These are phyloP conservation scores for Halcyon chelicuti DNA, from an alignment of 2,797 vertebrate genomes.

Conservation along the genomic window DNA sequence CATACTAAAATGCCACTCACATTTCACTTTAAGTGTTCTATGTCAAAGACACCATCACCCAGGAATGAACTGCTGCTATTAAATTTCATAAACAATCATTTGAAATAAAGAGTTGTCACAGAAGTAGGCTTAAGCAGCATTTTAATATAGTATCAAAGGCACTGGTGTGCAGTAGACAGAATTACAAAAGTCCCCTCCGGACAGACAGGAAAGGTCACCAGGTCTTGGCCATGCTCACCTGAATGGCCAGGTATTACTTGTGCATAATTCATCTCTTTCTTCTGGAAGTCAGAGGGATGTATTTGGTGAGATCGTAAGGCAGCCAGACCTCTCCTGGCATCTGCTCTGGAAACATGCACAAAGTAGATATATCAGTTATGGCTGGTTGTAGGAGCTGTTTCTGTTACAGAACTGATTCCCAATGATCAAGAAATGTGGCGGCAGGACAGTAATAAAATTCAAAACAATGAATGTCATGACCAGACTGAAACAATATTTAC, in stretches of 20 bases:
- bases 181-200: not conserved
- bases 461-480: not conserved
- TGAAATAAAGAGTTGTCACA: slow-evolving; percentile 1
- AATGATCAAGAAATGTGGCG: not conserved
- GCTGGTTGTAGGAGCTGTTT: not conserved
- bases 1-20: not conserved
- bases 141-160: not conserved
- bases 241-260: not conserved
- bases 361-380: not conserved
- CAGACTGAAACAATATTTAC: not conserved
- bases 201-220: not conserved
- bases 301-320: not conserved
- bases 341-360: fast-evolving
- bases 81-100: not conserved
- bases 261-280: not conserved
- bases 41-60: slow-evolving; percentile 10
- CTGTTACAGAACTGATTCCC: not conserved
- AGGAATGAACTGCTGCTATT: not conserved
- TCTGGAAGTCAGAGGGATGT: not conserved
- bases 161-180: not conserved
- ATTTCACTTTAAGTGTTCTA: not conserved
- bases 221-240: not conserved
- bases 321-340: not conserved
- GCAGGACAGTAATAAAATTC: not conserved
- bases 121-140: not conserved